A percentile compares a stretch with the other conserved stretches of the same genome.
These are phyloP conservation scores for Neogale vison DNA, from an alignment of 2,113 vertebrate species.

Conservation along the genomic window DNA sequence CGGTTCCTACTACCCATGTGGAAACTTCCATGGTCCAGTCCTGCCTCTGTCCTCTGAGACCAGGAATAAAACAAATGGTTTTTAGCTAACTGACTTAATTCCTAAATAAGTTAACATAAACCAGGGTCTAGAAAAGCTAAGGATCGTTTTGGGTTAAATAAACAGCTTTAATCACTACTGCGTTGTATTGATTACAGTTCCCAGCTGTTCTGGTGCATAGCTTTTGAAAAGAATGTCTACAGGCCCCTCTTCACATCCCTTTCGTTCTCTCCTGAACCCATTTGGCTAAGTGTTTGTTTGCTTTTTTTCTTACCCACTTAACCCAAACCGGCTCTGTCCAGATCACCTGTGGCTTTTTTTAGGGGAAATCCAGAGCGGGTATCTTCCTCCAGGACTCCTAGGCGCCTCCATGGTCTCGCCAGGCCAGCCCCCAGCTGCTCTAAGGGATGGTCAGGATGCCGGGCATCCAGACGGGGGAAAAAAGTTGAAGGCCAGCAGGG, in stretches of 20 bases:
- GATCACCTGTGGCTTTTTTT: too few species aligned
- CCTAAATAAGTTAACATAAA: background rate
- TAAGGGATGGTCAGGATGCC: rapidly evolving
- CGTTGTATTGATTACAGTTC: too few species aligned
- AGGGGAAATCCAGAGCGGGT: background rate
- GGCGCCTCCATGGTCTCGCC: background rate
- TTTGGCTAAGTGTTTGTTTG: background rate
- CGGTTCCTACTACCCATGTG: background rate
- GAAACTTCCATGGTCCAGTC: background rate
- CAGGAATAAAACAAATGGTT: background rate
- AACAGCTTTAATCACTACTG: background rate
- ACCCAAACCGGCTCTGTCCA: background rate
- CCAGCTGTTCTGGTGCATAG: too few species aligned
- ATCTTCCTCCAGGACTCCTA: rapidly evolving
- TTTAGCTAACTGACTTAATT: background rate
- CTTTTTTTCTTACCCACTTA: background rate
- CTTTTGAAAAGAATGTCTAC: background rate
- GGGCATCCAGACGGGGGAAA: rapidly evolving
- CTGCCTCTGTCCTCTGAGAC: background rate
- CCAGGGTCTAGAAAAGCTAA: background rate
- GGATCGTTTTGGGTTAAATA: background rate
- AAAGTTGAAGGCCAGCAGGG: too few species aligned
- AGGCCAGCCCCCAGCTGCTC: background rate
- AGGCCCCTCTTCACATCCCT: background rate
- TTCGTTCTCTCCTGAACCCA: background rate